Percentiles rank a stretch among this genome's conserved stretches.
These are phyloP conservation scores for Phaenicophaeus curvirostris DNA, from an alignment of 2,797 vertebrate species.

Conservation along the genomic window DNA sequence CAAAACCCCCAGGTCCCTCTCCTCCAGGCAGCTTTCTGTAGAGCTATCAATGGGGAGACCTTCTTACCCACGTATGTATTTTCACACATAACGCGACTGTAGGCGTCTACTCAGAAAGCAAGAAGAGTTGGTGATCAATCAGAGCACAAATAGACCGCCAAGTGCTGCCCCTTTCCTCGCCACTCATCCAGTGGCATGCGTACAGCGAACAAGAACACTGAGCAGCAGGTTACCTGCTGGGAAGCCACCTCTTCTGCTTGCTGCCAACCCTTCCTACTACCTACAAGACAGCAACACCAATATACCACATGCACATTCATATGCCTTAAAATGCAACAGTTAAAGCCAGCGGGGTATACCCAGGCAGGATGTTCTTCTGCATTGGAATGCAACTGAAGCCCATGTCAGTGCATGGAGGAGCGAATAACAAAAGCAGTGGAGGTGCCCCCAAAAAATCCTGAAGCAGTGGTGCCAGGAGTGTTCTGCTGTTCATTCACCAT, in stretches of 20 bases:
- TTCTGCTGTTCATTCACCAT: neutral
- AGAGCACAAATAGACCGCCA: neutral
- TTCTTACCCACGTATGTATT: neutral
- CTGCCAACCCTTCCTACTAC: neutral
- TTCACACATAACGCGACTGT: neutral
- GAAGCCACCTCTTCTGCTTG: neutral
- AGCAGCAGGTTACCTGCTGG: neutral
- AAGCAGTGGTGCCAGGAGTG: neutral
- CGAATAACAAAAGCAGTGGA: neutral
- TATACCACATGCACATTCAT: accelerated
- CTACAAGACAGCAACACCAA: neutral
- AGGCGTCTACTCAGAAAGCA: neutral
- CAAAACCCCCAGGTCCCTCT: too few species aligned
- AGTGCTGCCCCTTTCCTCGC: accelerated
- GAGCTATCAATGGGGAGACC: neutral
- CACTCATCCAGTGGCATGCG: neutral
- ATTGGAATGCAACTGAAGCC: neutral
- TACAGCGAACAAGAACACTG: neutral
- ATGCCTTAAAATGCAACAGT: neutral
- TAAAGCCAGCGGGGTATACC: neutral
- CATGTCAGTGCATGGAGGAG: accelerated
- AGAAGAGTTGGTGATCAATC: neutral
- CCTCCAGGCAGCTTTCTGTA: too few species aligned
- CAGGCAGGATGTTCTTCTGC: neutral
- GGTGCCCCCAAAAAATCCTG: neutral